Percentiles rank a stretch among this genome's conserved stretches.
Conservation (phyloP, 2,888 invertebrate species). For the Trichogramma dendrolimi region DNA sequence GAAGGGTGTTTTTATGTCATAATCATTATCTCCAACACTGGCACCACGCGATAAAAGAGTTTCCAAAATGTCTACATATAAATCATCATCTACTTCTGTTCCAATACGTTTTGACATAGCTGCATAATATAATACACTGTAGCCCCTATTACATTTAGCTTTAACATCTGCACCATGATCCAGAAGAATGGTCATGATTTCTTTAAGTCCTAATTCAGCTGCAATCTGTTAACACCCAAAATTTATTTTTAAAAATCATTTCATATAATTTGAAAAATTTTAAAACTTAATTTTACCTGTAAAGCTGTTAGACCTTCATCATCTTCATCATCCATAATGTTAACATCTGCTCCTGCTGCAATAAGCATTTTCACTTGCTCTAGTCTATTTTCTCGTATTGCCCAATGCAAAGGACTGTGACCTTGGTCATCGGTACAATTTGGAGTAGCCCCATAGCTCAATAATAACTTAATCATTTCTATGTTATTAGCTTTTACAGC, state of each 20-base stretch:
- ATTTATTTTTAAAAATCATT: too few relatives aligned
- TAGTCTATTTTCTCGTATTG: conserved; percentile 5
- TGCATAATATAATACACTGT: conserved; percentile 15
- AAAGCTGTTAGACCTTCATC: conserved; percentile 7
- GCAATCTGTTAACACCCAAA: conserved; percentile 4
- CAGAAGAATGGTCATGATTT: conserved; percentile 10
- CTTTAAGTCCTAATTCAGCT: conserved; percentile 6
- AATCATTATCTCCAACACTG: conserved; percentile 1
- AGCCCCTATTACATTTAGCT: conserved; percentile 15
- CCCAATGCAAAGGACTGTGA: conserved; percentile 16
- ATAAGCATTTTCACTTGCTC: conserved; percentile 4
- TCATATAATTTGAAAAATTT: background rate
- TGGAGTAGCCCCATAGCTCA: conserved; percentile 8
- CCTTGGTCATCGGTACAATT: conserved; percentile 18
- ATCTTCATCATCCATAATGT: conserved; percentile 17
- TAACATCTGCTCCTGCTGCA: conserved; percentile 16
- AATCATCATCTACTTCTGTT: conserved; percentile 5
- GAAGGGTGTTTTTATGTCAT: conserved; percentile 7
- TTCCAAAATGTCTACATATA: conserved; percentile 5
- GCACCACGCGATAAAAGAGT: conserved; percentile 4
- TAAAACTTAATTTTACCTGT: conserved; percentile 5
- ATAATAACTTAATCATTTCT: background rate
- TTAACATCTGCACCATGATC: conserved; percentile 8
- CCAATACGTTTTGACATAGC: conserved; percentile 8
- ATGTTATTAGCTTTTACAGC: background rate